Conservation (phyloP, 2,888 invertebrate genomes). For the Acrocera orbiculus region DNA sequence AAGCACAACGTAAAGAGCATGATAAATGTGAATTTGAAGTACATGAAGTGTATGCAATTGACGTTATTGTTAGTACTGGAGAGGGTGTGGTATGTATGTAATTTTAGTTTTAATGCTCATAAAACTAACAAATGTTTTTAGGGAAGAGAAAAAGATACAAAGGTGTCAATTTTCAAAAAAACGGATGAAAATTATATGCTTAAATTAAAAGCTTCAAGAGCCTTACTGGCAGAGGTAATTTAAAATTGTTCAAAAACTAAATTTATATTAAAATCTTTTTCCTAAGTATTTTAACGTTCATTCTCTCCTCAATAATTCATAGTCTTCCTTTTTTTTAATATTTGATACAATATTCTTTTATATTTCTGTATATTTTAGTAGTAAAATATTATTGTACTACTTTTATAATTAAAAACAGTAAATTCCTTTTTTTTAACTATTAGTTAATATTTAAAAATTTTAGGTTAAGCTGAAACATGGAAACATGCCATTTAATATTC, state of each 20-base stretch:
- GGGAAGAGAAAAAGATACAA: slow-evolving; percentile 82
- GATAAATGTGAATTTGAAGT: slow-evolving; percentile 91
- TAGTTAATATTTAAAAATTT: not conserved
- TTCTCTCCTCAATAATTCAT: too few relatives aligned
- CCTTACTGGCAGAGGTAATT: slow-evolving; percentile 61
- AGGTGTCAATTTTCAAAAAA: slow-evolving; percentile 96
- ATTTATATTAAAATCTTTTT: too few relatives aligned
- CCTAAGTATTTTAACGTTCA: too few relatives aligned
- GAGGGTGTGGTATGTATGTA: slow-evolving; percentile 61
- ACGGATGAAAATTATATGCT: slow-evolving; percentile 94
- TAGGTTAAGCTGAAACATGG: slow-evolving; percentile 78
- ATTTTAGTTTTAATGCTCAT: not conserved
- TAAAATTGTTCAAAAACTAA: slow-evolving; percentile 7
- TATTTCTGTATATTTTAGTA: too few relatives aligned
- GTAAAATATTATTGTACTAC: slow-evolving; percentile 12
- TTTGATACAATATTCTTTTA: too few relatives aligned
- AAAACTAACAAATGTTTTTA: slow-evolving; percentile 22
- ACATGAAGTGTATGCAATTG: slow-evolving; percentile 96
- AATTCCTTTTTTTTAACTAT: not conserved
- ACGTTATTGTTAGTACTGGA: slow-evolving; percentile 91
- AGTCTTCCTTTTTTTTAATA: too few relatives aligned
- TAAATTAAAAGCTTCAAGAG: slow-evolving; percentile 91
- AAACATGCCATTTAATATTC: slow-evolving; percentile 92
- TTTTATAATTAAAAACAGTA: not conserved
- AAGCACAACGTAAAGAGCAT: slow-evolving; percentile 91